phyloP scores from a whole-genome alignment of 2,888 invertebrate genomes.

The Zaprionus bogoriensis region DNA sequence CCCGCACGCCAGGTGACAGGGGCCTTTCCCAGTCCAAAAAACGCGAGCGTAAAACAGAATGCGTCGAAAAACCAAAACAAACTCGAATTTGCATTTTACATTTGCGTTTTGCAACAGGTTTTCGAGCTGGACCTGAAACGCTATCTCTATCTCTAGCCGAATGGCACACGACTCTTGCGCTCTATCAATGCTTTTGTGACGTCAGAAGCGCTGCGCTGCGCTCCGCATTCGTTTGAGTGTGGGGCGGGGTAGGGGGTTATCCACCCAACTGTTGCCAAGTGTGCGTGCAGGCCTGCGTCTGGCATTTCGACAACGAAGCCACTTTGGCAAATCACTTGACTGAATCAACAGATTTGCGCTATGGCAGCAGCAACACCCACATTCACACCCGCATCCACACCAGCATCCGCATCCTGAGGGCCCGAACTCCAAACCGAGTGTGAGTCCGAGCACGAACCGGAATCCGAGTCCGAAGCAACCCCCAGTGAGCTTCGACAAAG shows the following conservation, averaged over 20 bases:
- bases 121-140: conserved; percentile 19
- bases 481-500: conserved; percentile 12
- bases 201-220: conserved; percentile 38
- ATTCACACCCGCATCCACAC: conserved; percentile 34
- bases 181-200: conserved; percentile 36
- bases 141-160: conserved; percentile 16
- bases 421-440: no score
- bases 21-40: conserved; percentile 37
- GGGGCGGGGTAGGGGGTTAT: not conserved
- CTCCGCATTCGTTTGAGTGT: conserved; percentile 1
- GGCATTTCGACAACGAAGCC: conserved; percentile 79
- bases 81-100: not conserved
- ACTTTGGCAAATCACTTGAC: conserved; percentile 79
- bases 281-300: conserved; percentile 45
- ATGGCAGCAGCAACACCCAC: no score
- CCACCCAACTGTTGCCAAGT: conserved; percentile 73
- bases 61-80: not conserved
- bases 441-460: not conserved
- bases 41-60: not conserved
- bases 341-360: conserved; percentile 79
- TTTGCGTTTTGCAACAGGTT: conserved; percentile 24
- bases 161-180: conserved; percentile 3
- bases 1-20: conserved; percentile 5
- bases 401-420: conserved; percentile 23
- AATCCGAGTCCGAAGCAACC: conserved; percentile 7